These are phyloP conservation scores for Lates calcarifer DNA, from an alignment of 2,113 vertebrate species.

Conservation along the genomic window DNA sequence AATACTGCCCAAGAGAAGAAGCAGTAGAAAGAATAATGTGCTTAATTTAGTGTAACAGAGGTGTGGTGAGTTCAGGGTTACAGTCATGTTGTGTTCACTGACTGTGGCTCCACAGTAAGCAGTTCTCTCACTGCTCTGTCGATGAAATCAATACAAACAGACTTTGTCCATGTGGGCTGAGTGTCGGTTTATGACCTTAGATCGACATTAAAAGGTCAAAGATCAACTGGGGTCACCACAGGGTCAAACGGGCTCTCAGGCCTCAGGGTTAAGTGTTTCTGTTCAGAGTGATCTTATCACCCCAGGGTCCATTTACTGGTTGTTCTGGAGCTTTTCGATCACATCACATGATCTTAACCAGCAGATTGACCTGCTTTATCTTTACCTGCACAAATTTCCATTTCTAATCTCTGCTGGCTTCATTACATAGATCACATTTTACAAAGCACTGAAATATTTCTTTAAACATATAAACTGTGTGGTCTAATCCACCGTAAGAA, in stretches of 20 bases:
- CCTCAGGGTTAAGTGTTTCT: neutral
- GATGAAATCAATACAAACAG: neutral
- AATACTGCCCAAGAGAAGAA: neutral
- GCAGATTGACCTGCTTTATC: too few relatives aligned
- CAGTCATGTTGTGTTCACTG: neutral
- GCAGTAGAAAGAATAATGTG: neutral
- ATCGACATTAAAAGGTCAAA: constrained; percentile 14
- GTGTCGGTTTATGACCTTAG: neutral
- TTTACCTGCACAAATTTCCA: too few relatives aligned
- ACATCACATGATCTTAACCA: too few relatives aligned
- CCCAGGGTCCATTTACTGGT: too few relatives aligned
- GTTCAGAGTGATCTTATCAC: neutral
- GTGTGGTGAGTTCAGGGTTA: neutral
- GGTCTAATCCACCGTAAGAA: too few relatives aligned
- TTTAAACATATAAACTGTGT: too few relatives aligned
- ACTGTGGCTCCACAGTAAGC: neutral
- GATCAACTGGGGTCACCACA: neutral
- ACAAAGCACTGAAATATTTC: too few relatives aligned
- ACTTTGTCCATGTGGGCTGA: neutral
- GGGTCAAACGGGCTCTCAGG: neutral
- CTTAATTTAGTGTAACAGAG: too few relatives aligned
- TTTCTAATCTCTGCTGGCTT: too few relatives aligned
- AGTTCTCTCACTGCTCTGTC: neutral
- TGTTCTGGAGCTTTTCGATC: neutral
- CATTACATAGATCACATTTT: too few relatives aligned